Percentiles rank a stretch among this genome's conserved stretches.
Conservation (phyloP, 1,140 invertebrate genomes). For the Apis laboriosa region DNA sequence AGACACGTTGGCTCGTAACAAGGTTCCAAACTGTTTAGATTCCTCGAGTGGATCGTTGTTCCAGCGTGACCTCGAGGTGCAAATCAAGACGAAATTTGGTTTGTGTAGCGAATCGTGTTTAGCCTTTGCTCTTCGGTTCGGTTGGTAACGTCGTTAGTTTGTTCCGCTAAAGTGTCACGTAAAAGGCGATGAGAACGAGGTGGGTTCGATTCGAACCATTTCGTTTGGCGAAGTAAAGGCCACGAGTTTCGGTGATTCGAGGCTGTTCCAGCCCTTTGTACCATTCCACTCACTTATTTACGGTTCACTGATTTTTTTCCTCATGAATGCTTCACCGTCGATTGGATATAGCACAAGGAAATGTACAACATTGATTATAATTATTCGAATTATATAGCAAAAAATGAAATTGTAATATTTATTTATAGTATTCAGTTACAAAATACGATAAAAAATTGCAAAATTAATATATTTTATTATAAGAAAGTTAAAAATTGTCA, state of each 20-base stretch:
- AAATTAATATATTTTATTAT: too few species aligned
- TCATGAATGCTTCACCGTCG: background rate
- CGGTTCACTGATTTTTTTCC: background rate
- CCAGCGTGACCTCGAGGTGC: background rate
- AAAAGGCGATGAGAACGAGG: conserved; percentile 13
- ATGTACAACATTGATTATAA: too few species aligned
- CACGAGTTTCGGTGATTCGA: background rate
- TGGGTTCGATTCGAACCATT: background rate
- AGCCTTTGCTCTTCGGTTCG: background rate
- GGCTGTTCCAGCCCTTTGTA: background rate
- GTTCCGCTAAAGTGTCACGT: conserved; percentile 13
- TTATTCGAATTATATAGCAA: too few species aligned
- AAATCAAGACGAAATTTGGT: conserved; percentile 13
- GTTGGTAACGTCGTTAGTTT: conserved; percentile 15
- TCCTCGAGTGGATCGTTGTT: background rate
- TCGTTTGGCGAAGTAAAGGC: background rate
- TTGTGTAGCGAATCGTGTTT: conserved; percentile 23
- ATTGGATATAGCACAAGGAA: background rate
- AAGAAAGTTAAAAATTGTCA: too few species aligned
- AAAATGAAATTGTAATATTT: too few species aligned
- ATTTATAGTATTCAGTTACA: too few species aligned
- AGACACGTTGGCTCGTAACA: background rate
- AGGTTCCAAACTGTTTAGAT: conserved; percentile 10
- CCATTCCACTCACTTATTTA: background rate
- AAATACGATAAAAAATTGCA: too few species aligned